These are phyloP conservation scores for Poecile montanus DNA, from an alignment of 2,797 vertebrate genomes.

Conservation along the genomic window DNA sequence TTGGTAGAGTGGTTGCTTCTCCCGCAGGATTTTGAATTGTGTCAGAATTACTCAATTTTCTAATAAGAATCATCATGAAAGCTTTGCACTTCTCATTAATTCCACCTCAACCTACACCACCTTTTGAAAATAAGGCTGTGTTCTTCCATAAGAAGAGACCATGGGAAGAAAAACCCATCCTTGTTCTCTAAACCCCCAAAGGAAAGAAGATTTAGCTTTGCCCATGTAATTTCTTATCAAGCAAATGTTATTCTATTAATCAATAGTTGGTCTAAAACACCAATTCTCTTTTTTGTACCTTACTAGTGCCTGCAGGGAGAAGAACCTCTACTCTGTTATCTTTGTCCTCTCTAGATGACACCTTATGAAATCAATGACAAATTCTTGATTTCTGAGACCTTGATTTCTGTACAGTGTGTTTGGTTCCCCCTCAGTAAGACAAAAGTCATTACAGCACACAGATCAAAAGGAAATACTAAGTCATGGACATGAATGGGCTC, in stretches of 20 bases:
- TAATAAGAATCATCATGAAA: conserved; percentile 25
- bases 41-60: conserved; percentile 18
- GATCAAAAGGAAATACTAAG: not conserved
- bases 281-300: not conserved
- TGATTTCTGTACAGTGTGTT: not conserved
- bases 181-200: not conserved
- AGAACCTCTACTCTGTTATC: not conserved
- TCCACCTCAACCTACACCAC: not conserved
- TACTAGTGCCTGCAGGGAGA: not conserved
- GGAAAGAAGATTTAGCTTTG: not conserved
- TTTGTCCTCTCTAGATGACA: not conserved
- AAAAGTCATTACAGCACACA: accelerated
- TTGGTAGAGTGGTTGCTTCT: not conserved
- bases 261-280: not conserved
- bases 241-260: not conserved
- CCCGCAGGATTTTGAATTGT: not conserved
- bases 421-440: not conserved
- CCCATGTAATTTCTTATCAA: not conserved
- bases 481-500: not conserved
- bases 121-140: not conserved
- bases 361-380: not conserved
- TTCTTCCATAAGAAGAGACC: not conserved
- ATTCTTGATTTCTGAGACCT: not conserved
- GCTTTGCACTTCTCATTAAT: conserved; percentile 16
- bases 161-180: not conserved